Conservation (phyloP, 35 echinoderm and acorn worm genomes). For the Patiria miniata region DNA sequence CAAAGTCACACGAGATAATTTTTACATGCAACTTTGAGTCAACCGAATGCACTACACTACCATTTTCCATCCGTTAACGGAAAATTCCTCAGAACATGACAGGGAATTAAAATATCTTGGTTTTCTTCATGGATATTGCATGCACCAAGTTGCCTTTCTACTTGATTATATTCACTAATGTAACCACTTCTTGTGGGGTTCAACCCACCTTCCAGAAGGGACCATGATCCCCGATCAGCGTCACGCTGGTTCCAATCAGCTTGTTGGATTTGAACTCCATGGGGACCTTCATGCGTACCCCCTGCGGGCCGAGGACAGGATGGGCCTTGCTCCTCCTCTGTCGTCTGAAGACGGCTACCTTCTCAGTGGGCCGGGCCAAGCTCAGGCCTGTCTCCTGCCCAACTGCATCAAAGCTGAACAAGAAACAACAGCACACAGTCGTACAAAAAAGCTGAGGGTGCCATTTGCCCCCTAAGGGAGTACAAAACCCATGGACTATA, state of each 20-base stretch:
- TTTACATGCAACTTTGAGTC: no score
- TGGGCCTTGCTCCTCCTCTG: slow-evolving; percentile 9
- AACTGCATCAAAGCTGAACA: slow-evolving; percentile 91
- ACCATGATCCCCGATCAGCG: slow-evolving; percentile 75
- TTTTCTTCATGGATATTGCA: no score
- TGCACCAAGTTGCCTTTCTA: no score
- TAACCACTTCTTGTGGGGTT: no score
- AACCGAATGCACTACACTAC: no score
- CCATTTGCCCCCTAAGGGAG: background rate
- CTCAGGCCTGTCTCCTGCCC: slow-evolving; percentile 76
- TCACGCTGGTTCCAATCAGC: slow-evolving; percentile 73
- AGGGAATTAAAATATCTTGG: no score
- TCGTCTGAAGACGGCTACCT: slow-evolving; percentile 32
- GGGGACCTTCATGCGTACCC: slow-evolving; percentile 74
- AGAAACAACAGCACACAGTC: background rate
- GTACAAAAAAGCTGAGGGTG: background rate
- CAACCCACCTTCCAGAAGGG: slow-evolving; percentile 92
- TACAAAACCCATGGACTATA: background rate
- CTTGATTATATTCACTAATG: no score
- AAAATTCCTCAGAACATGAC: no score
- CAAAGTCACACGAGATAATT: no score
- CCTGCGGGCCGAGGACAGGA: slow-evolving; percentile 10
- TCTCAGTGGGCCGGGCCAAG: slow-evolving; percentile 62
- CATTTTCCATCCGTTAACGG: no score
- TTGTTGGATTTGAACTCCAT: slow-evolving; percentile 56